Evolutionary conservation across 2,113 vertebrate species (phyloP).

Genomic region (Rhodinocichla rosea): DNA sequence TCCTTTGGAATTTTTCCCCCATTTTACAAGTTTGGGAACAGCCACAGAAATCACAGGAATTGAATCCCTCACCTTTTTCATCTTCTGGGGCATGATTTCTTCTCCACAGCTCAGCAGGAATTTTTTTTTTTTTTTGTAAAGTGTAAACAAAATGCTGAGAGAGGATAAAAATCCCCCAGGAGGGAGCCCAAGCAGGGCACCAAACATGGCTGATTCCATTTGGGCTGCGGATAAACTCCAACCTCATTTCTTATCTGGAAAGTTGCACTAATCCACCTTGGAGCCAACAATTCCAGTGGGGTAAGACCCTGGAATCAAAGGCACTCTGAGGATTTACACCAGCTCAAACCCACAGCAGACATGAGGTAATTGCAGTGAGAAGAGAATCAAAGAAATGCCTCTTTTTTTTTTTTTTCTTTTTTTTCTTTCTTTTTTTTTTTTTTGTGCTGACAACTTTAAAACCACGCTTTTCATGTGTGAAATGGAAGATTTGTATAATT

Average conservation of each 20-base stretch:
- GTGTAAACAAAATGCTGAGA: neutral
- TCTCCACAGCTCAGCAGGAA: neutral
- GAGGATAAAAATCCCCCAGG: neutral
- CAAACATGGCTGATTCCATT: neutral
- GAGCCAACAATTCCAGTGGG: neutral
- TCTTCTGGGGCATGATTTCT: neutral
- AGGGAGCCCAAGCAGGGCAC: neutral
- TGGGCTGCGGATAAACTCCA: neutral
- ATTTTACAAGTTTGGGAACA: neutral
- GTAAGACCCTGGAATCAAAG: neutral
- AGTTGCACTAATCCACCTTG: conserved; percentile 7
- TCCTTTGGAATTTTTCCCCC: neutral
- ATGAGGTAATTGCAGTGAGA: conserved; percentile 27
- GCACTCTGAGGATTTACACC: neutral
- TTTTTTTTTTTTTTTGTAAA: neutral
- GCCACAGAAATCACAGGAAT: neutral
- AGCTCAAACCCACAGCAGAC: neutral
- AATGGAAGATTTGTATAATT: conserved; percentile 64
- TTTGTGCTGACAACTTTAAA: conserved; percentile 35
- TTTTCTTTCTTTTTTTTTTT: neutral
- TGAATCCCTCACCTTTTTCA: neutral
- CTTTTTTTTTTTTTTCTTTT: neutral
- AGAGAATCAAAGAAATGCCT: conserved; percentile 14
- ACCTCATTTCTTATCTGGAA: conserved; percentile 7
- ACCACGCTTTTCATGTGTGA: conserved; percentile 39